Percentiles rank a stretch among this genome's conserved stretches.
Conservation (phyloP, 23 tunicate species). For the Phallusia fumigata region DNA sequence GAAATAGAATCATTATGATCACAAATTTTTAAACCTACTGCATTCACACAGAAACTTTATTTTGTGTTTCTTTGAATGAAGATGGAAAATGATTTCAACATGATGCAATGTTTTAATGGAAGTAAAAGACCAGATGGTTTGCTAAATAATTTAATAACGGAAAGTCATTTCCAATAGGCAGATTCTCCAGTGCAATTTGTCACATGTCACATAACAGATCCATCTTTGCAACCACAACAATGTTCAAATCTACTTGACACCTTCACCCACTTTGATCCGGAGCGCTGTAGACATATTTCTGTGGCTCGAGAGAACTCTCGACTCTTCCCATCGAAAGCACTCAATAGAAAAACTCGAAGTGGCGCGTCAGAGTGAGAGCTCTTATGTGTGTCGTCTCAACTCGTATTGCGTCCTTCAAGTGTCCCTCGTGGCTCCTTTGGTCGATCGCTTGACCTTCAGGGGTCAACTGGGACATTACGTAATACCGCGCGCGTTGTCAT, state of each 20-base stretch:
- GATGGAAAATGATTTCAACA: no score
- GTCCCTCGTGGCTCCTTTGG: no score
- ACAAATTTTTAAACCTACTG: no score
- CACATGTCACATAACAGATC: no score
- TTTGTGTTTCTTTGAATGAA: no score
- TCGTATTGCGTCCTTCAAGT: no score
- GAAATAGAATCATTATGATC: no score
- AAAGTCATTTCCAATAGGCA: not conserved
- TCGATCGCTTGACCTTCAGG: no score
- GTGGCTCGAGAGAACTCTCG: not conserved
- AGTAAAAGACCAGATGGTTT: not conserved
- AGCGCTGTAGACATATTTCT: not conserved
- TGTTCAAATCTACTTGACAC: not conserved
- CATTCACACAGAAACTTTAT: no score
- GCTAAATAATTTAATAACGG: not conserved
- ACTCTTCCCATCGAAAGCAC: not conserved
- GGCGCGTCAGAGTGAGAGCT: not conserved
- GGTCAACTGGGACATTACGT: no score
- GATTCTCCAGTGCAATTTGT: not conserved
- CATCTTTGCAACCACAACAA: not conserved
- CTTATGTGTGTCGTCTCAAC: not conserved
- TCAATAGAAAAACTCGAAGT: not conserved
- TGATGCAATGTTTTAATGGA: no score
- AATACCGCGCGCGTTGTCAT: no score
- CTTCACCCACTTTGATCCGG: not conserved